Evolutionary conservation across 2,797 vertebrate genomes (phyloP).

Genomic region (Diceros bicornis): DNA sequence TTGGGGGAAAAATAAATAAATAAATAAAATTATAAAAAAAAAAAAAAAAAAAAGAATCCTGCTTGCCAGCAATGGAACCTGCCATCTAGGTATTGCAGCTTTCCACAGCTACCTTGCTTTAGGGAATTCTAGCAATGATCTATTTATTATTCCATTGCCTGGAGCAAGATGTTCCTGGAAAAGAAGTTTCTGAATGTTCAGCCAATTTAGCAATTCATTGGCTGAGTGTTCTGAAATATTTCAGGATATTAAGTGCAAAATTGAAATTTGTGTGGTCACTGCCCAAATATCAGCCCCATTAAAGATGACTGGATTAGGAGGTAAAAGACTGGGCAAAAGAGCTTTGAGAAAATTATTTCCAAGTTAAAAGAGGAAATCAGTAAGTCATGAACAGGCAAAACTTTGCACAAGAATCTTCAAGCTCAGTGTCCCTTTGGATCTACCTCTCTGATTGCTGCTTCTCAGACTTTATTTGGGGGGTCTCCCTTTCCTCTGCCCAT

Average conservation of each 20-base stretch:
- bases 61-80: not conserved
- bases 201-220: not conserved
- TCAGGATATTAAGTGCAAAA: slow-evolving; percentile 61
- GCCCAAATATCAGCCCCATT: slow-evolving; percentile 48
- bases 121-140: not conserved
- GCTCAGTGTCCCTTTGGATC: not conserved
- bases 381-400: slow-evolving; percentile 12
- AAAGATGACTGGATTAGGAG: slow-evolving; percentile 13
- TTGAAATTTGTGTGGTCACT: slow-evolving; percentile 61
- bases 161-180: slow-evolving; percentile 68
- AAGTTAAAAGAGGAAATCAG: slow-evolving; percentile 56
- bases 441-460: not conserved
- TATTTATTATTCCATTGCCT: slow-evolving; percentile 58
- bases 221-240: slow-evolving; percentile 51
- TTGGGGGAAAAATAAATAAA: too few relatives aligned
- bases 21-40: too few relatives aligned
- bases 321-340: slow-evolving; percentile 44
- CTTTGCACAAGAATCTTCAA: slow-evolving; percentile 8
- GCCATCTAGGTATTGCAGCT: not conserved
- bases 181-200: not conserved
- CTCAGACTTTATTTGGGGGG: not conserved
- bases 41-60: too few relatives aligned
- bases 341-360: slow-evolving; percentile 44
- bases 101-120: slow-evolving; percentile 49
- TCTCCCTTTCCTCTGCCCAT: not conserved